phyloP scores from a whole-genome alignment of 2,113 vertebrate species.

The Rhea americana region DNA sequence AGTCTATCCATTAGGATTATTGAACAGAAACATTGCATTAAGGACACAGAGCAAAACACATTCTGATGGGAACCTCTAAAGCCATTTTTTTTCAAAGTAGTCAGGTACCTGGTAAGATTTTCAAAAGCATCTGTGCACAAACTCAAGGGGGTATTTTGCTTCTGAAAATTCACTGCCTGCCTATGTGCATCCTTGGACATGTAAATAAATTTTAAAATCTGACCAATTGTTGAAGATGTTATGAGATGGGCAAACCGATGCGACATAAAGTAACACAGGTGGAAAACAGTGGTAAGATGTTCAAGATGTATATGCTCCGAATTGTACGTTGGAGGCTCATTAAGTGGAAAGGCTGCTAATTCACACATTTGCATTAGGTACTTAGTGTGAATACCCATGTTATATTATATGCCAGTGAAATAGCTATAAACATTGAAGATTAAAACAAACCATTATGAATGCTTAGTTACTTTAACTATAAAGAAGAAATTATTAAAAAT shows the following conservation, averaged over 20 bases:
- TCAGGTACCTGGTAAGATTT: not conserved
- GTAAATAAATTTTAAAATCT: not conserved
- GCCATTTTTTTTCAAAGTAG: not conserved
- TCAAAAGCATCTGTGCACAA: not conserved
- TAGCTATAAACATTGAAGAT: not conserved
- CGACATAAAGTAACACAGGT: not conserved
- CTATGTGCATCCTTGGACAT: not conserved
- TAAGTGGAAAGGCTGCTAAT: not conserved
- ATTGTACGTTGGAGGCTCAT: not conserved
- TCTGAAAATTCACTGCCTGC: not conserved
- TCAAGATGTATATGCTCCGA: not conserved
- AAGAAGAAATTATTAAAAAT: not conserved
- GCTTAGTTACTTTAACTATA: not conserved
- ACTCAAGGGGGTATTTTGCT: not conserved
- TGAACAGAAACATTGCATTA: rapidly evolving
- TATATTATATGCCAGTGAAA: not conserved
- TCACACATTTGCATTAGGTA: not conserved
- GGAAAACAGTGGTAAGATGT: not conserved
- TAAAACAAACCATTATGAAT: not conserved
- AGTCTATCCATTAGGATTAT: not conserved
- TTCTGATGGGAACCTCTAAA: not conserved
- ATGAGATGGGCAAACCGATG: not conserved
- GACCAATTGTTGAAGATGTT: not conserved
- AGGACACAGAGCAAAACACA: not conserved
- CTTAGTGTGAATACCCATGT: not conserved